Evolutionary conservation across 1,140 invertebrate genomes (phyloP).

Genomic region (Liolophura sinensis): DNA sequence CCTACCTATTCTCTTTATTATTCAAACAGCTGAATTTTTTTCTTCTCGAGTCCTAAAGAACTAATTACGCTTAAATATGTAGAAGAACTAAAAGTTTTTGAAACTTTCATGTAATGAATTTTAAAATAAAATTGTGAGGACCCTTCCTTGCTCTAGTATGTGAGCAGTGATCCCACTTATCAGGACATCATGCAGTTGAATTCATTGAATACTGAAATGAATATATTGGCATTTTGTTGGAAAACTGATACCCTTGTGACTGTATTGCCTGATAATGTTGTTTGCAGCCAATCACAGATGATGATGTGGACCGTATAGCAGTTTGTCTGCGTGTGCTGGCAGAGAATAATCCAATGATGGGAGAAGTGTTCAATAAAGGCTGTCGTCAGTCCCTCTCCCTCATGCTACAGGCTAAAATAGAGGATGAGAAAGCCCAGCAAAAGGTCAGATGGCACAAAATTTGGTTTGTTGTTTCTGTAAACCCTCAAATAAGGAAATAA

Average conservation of each 20-base stretch:
- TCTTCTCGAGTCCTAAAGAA: too few relatives aligned
- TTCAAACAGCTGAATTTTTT: too few relatives aligned
- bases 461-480: background rate
- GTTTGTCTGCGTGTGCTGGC: constrained; percentile 75
- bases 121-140: too few relatives aligned
- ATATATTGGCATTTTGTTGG: too few relatives aligned
- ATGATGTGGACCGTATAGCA: constrained; percentile 90
- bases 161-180: too few relatives aligned
- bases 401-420: constrained; percentile 83
- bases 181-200: too few relatives aligned
- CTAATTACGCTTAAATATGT: too few relatives aligned
- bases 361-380: constrained; percentile 75
- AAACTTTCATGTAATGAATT: too few relatives aligned
- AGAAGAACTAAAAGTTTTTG: too few relatives aligned
- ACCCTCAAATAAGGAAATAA: background rate
- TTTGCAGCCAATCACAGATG: constrained; percentile 81
- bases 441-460: constrained; percentile 33
- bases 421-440: constrained; percentile 70
- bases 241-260: background rate
- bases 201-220: too few relatives aligned
- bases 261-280: constrained; percentile 7
- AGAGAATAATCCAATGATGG: constrained; percentile 71
- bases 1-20: too few relatives aligned
- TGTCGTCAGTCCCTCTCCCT: constrained; percentile 81
- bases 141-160: too few relatives aligned